These are phyloP conservation scores for Drosophila quasianomalipes DNA, from an alignment of 2,888 invertebrate genomes.

Conservation along the genomic window DNA sequence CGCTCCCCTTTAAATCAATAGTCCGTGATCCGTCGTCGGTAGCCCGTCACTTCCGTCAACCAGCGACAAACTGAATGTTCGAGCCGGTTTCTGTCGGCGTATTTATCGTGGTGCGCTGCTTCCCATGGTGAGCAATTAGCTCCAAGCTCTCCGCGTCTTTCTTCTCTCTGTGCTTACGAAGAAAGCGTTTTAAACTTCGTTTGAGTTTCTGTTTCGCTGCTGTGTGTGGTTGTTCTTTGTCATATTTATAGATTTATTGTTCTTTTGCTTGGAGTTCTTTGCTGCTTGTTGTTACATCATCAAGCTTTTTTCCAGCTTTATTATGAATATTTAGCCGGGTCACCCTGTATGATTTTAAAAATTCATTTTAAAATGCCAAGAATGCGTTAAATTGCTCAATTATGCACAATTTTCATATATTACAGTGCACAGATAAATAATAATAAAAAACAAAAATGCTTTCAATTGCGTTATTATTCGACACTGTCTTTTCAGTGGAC, in stretches of 20 bases:
- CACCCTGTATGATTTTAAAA: constrained; percentile 35
- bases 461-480: constrained; percentile 11
- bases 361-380: constrained; percentile 36
- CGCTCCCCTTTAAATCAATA: constrained; percentile 46
- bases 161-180: constrained; percentile 5
- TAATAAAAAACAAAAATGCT: constrained; percentile 14
- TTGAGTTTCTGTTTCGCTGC: constrained; percentile 7
- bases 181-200: constrained; percentile 43
- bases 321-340: neutral
- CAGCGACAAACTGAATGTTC: constrained; percentile 59
- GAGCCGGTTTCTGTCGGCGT: constrained; percentile 60
- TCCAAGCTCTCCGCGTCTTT: constrained; percentile 15
- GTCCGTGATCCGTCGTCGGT: neutral
- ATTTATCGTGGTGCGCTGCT: constrained; percentile 48
- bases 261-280: constrained; percentile 44
- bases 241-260: constrained; percentile 24
- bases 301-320: constrained; percentile 20
- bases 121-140: constrained; percentile 53
- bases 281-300: constrained; percentile 24
- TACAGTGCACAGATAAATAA: constrained; percentile 3
- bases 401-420: constrained; percentile 17
- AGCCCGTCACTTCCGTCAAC: constrained; percentile 57
- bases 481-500: constrained; percentile 29
- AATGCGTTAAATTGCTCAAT: constrained; percentile 43
- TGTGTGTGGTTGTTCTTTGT: constrained; percentile 28